Evolutionary conservation across 2,797 vertebrate genomes (phyloP).

Genomic region (Periparus ater): DNA sequence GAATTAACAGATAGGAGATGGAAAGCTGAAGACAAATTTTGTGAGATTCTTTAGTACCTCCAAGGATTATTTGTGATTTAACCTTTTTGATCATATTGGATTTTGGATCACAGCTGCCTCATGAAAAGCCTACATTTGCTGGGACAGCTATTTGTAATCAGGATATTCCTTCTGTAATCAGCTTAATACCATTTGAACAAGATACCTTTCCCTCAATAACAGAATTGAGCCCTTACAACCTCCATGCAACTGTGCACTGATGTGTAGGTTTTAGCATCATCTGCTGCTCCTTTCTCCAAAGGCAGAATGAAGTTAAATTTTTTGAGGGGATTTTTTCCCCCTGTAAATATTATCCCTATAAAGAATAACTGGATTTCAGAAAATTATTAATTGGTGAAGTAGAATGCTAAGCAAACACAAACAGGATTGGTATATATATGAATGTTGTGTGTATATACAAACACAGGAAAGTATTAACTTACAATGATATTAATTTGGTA

Average conservation of each 20-base stretch:
- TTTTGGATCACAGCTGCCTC: neutral
- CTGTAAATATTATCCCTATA: neutral
- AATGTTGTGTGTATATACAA: neutral
- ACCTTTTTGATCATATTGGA: neutral
- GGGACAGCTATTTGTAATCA: neutral
- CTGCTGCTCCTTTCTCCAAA: neutral
- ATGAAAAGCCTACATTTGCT: neutral
- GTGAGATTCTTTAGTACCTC: neutral
- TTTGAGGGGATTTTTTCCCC: neutral
- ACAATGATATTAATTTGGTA: neutral
- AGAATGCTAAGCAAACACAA: constrained; percentile 5
- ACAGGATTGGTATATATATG: neutral
- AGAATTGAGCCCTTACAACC: neutral
- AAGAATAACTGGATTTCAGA: constrained; percentile 7
- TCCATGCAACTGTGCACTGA: neutral
- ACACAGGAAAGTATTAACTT: constrained; percentile 3
- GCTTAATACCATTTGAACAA: neutral
- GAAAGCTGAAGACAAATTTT: neutral
- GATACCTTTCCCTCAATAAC: neutral
- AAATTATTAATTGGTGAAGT: constrained; percentile 20
- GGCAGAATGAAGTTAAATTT: constrained; percentile 1
- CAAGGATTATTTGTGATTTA: neutral
- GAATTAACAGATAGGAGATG: neutral
- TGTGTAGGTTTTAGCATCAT: neutral
- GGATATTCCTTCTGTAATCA: neutral